A percentile compares a stretch with the other conserved stretches of the same genome.
Evolutionary conservation across 1,140 invertebrate genomes (phyloP).

Genomic region (Bombus sylvicola): DNA sequence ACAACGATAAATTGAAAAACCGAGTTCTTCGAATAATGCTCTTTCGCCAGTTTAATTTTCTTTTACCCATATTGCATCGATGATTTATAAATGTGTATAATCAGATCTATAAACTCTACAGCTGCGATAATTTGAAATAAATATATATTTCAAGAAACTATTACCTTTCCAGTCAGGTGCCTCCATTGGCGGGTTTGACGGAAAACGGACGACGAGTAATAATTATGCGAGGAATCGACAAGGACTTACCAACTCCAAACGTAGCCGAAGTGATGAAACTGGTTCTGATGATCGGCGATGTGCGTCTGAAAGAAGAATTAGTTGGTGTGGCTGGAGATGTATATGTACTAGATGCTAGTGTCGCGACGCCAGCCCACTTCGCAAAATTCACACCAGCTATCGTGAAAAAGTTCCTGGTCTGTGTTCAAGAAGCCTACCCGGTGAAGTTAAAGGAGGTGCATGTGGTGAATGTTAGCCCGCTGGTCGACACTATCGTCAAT

Average conservation of each 20-base stretch:
- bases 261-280: constrained; percentile 89
- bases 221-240: constrained; percentile 86
- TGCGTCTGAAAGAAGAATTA: constrained; percentile 89
- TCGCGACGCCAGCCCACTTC: constrained; percentile 89
- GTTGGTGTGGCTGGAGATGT: constrained; percentile 91
- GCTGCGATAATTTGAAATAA: not conserved
- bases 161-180: constrained; percentile 85
- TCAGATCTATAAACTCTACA: too few relatives aligned
- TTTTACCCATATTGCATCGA: too few relatives aligned
- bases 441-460: constrained; percentile 93
- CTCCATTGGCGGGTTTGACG: constrained; percentile 90
- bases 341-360: constrained; percentile 89
- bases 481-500: constrained; percentile 91
- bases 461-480: constrained; percentile 91
- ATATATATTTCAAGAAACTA: not conserved
- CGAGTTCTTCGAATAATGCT: too few relatives aligned
- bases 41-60: too few relatives aligned
- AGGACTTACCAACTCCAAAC: constrained; percentile 84
- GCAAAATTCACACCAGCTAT: constrained; percentile 89
- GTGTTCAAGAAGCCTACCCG: constrained; percentile 93
- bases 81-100: too few relatives aligned
- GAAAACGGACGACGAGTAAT: constrained; percentile 90
- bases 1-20: too few relatives aligned
- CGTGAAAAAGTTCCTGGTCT: constrained; percentile 92
- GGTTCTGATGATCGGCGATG: constrained; percentile 91